Evolutionary conservation across 2,888 invertebrate species (phyloP), one percentile per base, ranked within the genome.

Genomic region (Apodemia zela): DNA sequence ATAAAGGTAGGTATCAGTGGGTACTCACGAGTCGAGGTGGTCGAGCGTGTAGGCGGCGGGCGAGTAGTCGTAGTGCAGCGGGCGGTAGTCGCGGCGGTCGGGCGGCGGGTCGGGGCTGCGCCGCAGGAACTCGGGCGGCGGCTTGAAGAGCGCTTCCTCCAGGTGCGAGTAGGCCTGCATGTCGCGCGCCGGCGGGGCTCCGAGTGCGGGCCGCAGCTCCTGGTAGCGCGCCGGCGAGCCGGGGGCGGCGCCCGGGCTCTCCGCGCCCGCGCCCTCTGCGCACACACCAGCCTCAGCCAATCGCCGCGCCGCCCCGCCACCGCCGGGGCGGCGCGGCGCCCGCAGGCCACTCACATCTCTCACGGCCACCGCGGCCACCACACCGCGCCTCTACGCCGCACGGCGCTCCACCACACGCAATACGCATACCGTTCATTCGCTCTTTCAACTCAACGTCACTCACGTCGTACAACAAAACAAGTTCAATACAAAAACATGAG

Each of bases 141-240:
- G 73, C 72, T 71, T 72, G 69, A 72, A 73, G 65, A 74, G 71
- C 69, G 72, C 65, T 67, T 73, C 73, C 63, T 73, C 73, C 65
- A 72, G 67, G 84, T 87, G 86, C 81, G 81, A 81, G 83, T 88
- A 87, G 73, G 84, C 69, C 81, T 85, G 87, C 88, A 88, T 86
- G 84, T 87, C 89, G 81, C 89, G 87, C 71, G 70, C 65, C 67
- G 68, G 74, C 62, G 68, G 64, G 60, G 66, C 68, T 63, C 68
- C 67, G 66, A 73, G 73, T 71, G 25, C 25, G 25, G 25, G 25
- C 76, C 87, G 83, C 79, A 89, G 84, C 87, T 89, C 89, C 83
- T 89, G 87, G 87, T 89, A 88, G 77, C 84, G 81, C 60, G 85
- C 78, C 81, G 87, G 84, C 78, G 86, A 82, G 49, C 49, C 77